Evolutionary conservation across 2,113 vertebrate genomes (phyloP).

Genomic region (Hemiprocne comata): DNA sequence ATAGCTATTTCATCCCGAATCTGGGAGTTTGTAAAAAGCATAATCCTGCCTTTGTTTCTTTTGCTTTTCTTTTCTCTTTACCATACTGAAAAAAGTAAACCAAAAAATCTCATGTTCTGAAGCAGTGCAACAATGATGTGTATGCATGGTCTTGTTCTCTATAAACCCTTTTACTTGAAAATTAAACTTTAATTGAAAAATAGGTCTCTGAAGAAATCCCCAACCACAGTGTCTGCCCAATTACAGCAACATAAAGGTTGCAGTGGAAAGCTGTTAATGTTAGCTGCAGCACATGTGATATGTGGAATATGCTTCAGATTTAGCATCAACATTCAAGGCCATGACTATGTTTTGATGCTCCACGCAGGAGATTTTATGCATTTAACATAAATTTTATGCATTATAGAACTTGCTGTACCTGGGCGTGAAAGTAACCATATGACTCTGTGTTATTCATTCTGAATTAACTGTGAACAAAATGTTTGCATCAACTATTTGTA

Average conservation of each 20-base stretch:
- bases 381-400: constrained; percentile 32
- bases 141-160: background rate
- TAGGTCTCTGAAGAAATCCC: constrained; percentile 23
- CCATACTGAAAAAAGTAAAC: background rate
- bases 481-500: constrained; percentile 33
- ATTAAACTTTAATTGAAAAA: constrained; percentile 57
- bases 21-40: background rate
- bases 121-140: background rate
- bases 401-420: constrained; percentile 29
- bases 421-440: background rate
- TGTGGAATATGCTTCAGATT: constrained; percentile 29
- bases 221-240: background rate
- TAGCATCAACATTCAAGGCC: constrained; percentile 54
- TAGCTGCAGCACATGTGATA: constrained; percentile 12
- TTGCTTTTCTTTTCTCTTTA: background rate
- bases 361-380: constrained; percentile 31
- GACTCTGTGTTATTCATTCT: constrained; percentile 26
- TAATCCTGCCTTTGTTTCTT: background rate
- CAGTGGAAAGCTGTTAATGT: background rate
- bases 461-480: constrained; percentile 54
- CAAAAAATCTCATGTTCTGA: background rate
- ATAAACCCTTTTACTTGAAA: constrained; percentile 43
- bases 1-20: background rate
- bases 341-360: constrained; percentile 40
- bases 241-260: background rate